Percentiles rank a stretch among this genome's conserved stretches.
Evolutionary conservation across 2,113 vertebrate genomes (phyloP).

Genomic region (Myotis davidii): DNA sequence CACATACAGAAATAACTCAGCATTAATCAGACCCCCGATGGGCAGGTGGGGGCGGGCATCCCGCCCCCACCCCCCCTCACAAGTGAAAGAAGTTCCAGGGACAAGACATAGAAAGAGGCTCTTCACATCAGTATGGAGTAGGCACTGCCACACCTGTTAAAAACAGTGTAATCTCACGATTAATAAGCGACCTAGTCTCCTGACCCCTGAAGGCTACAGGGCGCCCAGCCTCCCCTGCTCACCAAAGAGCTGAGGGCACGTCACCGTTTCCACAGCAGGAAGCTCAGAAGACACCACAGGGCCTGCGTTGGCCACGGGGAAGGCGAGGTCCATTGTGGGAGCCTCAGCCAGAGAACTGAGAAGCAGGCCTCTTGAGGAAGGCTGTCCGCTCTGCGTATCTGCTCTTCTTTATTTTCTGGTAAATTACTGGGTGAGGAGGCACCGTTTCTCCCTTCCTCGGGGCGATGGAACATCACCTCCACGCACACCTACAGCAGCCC

Average conservation of each 20-base stretch:
- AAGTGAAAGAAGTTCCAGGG: background rate
- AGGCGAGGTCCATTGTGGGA: no score
- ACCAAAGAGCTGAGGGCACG: background rate
- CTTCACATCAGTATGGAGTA: constrained; percentile 10
- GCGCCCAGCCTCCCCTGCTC: background rate
- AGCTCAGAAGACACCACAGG: constrained; percentile 3
- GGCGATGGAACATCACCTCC: background rate
- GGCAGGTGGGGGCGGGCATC: background rate
- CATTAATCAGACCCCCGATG: background rate
- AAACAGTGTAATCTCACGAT: constrained; percentile 1
- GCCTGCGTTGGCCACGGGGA: background rate
- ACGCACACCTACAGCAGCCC: rapidly evolving
- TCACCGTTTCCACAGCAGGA: background rate
- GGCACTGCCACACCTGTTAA: constrained; percentile 24
- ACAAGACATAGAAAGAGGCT: background rate
- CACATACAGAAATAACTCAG: background rate
- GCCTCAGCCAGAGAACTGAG: background rate
- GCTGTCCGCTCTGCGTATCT: rapidly evolving
- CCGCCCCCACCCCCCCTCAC: background rate
- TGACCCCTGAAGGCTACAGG: constrained; percentile 30
- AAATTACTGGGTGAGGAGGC: background rate
- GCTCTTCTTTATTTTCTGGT: background rate
- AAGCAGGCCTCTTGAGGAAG: background rate
- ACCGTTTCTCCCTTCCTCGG: no score
- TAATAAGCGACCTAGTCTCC: constrained; percentile 39